A percentile compares a stretch with the other conserved stretches of the same genome.
phyloP scores from a whole-genome alignment of 2,888 invertebrate species.

The Phortica magna region DNA sequence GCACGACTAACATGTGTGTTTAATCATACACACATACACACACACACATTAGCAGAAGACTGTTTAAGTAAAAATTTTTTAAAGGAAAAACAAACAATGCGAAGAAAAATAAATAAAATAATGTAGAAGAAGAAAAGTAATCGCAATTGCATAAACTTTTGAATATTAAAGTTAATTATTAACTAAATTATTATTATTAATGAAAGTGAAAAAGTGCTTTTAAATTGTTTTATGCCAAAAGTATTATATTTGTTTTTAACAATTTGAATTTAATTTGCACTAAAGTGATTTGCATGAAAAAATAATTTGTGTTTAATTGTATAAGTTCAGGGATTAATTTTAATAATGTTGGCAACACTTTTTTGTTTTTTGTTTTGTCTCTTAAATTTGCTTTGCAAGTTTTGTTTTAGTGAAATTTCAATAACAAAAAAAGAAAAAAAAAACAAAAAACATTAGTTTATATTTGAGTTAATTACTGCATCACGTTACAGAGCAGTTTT shows the following conservation, averaged over 20 bases:
- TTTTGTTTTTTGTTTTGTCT: conserved; percentile 11
- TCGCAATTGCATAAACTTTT: background rate
- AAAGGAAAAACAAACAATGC: background rate
- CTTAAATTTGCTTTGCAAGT: background rate
- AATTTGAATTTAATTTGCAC: conserved; percentile 8
- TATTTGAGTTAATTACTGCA: conserved; percentile 9
- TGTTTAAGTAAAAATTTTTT: conserved; percentile 14
- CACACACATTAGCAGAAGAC: conserved; percentile 18
- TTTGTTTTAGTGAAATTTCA: conserved; percentile 8
- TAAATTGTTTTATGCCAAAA: conserved; percentile 59
- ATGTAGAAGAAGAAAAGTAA: background rate
- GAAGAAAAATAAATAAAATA: background rate
- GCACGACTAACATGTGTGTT: conserved; percentile 20
- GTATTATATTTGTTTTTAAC: conserved; percentile 61
- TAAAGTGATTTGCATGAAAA: background rate
- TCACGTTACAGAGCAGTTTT: conserved; percentile 25
- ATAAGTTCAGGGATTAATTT: conserved; percentile 11
- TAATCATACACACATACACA: background rate
- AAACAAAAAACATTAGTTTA: conserved; percentile 4
- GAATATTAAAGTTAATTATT: background rate
- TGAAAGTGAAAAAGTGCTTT: conserved; percentile 19
- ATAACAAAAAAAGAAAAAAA: background rate
- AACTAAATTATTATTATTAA: background rate
- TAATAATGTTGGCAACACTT: background rate
- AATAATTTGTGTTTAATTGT: conserved; percentile 1